These are phyloP conservation scores for Stenodema calcarata DNA, from an alignment of 2,888 invertebrate genomes.

Conservation along the genomic window DNA sequence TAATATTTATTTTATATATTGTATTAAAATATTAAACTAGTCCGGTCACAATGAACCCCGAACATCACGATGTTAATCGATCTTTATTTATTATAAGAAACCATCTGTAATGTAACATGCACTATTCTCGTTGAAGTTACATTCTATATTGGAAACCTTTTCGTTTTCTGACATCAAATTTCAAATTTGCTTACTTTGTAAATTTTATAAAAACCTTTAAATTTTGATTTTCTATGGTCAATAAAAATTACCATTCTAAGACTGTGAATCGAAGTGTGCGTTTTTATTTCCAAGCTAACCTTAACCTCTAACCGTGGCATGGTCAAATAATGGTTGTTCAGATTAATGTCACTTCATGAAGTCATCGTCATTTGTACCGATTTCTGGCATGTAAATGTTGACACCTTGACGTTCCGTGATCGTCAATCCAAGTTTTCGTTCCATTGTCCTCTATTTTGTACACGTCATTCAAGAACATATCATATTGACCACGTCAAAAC, in stretches of 20 bases:
- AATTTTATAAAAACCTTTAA: constrained; percentile 53
- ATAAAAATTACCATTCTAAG: constrained; percentile 57
- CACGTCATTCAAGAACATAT: not conserved
- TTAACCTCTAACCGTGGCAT: constrained; percentile 53
- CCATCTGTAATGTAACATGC: not conserved
- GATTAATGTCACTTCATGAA: constrained; percentile 9
- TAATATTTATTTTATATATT: constrained; percentile 41
- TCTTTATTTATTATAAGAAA: constrained; percentile 23
- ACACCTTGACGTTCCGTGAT: not conserved
- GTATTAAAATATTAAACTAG: not conserved
- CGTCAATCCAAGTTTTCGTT: not conserved
- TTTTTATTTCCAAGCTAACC: constrained; percentile 54
- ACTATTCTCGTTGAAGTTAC: constrained; percentile 1
- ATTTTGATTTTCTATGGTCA: constrained; percentile 55
- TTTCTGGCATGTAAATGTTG: constrained; percentile 23
- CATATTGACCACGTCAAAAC: constrained; percentile 41
- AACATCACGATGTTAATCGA: constrained; percentile 25
- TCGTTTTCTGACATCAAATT: constrained; percentile 20
- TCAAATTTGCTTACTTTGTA: constrained; percentile 51
- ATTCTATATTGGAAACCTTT: not conserved
- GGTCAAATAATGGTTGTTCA: constrained; percentile 49
- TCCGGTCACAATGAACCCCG: not conserved
- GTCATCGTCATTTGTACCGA: constrained; percentile 9
- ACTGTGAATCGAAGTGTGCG: constrained; percentile 55
- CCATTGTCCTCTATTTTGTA: not conserved